Percentiles rank a stretch among this genome's conserved stretches.
These are phyloP conservation scores for Quiscalus mexicanus DNA, from an alignment of 2,113 vertebrate species.

Conservation along the genomic window DNA sequence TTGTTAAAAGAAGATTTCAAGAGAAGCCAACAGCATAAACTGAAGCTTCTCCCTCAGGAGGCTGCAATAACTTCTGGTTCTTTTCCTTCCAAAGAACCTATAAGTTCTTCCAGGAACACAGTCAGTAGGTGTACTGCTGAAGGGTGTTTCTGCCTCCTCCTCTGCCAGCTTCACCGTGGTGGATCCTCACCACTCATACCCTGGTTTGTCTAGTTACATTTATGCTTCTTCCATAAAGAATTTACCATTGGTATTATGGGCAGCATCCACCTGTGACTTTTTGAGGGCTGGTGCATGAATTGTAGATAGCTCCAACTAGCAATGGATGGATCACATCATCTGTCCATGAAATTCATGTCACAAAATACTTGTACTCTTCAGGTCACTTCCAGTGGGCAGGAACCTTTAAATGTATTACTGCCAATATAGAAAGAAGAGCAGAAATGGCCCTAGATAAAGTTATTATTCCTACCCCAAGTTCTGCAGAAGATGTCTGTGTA, in stretches of 20 bases:
- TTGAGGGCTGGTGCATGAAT: background rate
- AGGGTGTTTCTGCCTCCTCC: background rate
- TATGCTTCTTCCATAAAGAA: background rate
- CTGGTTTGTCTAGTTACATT: background rate
- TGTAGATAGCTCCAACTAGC: background rate
- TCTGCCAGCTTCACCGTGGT: background rate
- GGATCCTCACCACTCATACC: background rate
- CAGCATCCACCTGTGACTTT: background rate
- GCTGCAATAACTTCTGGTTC: background rate
- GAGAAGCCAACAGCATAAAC: background rate
- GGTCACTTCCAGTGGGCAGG: background rate
- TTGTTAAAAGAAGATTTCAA: background rate
- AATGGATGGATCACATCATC: background rate
- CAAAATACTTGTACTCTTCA: background rate
- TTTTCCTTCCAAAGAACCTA: background rate
- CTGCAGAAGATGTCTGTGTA: background rate
- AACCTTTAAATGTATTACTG: background rate
- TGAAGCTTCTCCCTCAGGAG: background rate
- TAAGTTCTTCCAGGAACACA: background rate
- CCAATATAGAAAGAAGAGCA: background rate
- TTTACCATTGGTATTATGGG: background rate
- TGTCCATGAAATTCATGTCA: background rate
- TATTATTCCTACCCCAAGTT: background rate
- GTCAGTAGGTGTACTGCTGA: background rate
- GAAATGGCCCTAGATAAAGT: background rate